Conservation (phyloP, 1,140 invertebrate genomes). For the Drosophila simulans region DNA sequence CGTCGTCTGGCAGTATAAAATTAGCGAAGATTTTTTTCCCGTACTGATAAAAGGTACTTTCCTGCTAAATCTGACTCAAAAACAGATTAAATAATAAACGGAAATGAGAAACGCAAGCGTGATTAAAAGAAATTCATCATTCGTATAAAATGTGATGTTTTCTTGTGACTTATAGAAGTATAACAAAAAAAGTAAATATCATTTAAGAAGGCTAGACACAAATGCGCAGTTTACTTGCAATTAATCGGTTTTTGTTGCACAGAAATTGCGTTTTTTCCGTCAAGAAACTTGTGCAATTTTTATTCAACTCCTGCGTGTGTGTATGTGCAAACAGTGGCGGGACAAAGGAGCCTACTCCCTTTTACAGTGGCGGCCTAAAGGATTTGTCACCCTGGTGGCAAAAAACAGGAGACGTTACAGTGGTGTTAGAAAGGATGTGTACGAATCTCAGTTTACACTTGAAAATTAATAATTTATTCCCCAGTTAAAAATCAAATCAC, state of each 20-base stretch:
- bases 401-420: neutral
- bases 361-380: neutral
- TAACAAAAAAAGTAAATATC: conserved; percentile 69
- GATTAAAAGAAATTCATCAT: neutral
- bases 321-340: conserved; percentile 30
- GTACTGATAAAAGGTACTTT: conserved; percentile 25
- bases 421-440: neutral
- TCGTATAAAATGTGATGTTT: neutral
- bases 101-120: neutral
- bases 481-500: neutral
- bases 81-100: neutral
- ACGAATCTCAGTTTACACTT: neutral
- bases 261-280: conserved; percentile 13
- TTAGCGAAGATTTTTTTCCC: conserved; percentile 42
- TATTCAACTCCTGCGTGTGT: conserved; percentile 18
- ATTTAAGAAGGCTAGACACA: conserved; percentile 37
- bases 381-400: neutral
- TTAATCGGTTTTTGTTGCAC: conserved; percentile 8
- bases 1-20: conserved; percentile 36
- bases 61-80: conserved; percentile 4
- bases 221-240: conserved; percentile 63
- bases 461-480: neutral
- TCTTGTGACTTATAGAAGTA: conserved; percentile 61
- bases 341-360: conserved; percentile 9
- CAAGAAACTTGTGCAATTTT: conserved; percentile 15